phyloP scores from a whole-genome alignment of 2,113 vertebrate species.

The Chelonoidis abingdonii region DNA sequence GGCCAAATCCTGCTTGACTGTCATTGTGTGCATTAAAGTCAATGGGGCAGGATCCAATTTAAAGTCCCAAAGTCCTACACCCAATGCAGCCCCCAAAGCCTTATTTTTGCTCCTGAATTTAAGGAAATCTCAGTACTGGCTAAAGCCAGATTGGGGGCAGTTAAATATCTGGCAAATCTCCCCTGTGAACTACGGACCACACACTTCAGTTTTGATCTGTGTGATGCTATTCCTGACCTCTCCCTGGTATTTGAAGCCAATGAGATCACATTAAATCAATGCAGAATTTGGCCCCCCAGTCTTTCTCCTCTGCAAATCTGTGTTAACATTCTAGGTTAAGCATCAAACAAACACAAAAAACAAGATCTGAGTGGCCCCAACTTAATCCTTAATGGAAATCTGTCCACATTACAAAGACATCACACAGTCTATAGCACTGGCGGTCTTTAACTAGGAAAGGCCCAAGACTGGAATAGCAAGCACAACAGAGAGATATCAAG shows the following conservation, averaged over 20 bases:
- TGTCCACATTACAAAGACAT: neutral
- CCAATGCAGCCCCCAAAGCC: neutral
- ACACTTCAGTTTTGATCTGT: neutral
- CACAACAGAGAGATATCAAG: neutral
- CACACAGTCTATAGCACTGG: neutral
- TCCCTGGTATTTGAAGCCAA: neutral
- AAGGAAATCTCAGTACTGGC: neutral
- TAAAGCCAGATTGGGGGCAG: slow-evolving; percentile 1
- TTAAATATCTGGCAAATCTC: neutral
- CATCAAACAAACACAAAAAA: neutral
- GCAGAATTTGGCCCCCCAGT: neutral
- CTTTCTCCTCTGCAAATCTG: neutral
- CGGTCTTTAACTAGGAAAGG: neutral
- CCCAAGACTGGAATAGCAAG: neutral
- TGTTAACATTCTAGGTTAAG: rapidly evolving
- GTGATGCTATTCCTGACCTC: neutral
- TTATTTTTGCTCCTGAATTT: slow-evolving; percentile 36
- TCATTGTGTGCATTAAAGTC: slow-evolving; percentile 17
- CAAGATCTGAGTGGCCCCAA: neutral
- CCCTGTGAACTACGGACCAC: neutral
- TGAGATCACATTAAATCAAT: neutral
- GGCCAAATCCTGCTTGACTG: slow-evolving; percentile 44
- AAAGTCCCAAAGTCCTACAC: neutral
- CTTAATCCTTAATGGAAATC: neutral
- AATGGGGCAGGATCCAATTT: slow-evolving; percentile 13